A percentile compares a stretch with the other conserved stretches of the same genome.
These are phyloP conservation scores for Mesorhabditis belari DNA, from an alignment of 2,888 invertebrate genomes.

Conservation along the genomic window DNA sequence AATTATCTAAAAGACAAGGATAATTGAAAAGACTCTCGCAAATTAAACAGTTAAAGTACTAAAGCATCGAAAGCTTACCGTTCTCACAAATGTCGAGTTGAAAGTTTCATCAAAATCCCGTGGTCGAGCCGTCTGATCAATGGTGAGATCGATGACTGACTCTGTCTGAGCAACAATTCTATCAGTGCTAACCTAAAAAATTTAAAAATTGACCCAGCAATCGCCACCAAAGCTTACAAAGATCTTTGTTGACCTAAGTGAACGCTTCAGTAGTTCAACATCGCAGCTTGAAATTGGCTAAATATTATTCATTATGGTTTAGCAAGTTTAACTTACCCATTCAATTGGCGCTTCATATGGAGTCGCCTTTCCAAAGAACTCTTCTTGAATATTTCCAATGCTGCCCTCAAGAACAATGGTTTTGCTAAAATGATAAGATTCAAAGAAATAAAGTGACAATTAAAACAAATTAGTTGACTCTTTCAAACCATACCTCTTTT, in stretches of 20 bases:
- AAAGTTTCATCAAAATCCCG: not conserved
- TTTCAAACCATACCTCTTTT: not conserved
- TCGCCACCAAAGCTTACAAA: no score
- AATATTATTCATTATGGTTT: not conserved
- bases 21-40: no score
- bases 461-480: no score
- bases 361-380: not conserved
- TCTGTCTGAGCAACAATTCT: not conserved
- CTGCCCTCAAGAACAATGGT: not conserved
- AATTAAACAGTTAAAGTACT: no score
- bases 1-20: no score
- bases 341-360: not conserved
- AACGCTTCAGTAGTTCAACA: not conserved
- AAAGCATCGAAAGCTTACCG: not conserved
- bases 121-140: not conserved
- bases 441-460: not conserved
- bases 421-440: not conserved
- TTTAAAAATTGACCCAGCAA: no score
- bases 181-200: not conserved
- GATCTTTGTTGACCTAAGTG: not conserved
- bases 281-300: not conserved
- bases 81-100: not conserved
- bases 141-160: not conserved
- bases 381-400: not conserved
- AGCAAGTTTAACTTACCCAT: not conserved